Percentiles rank a stretch among this genome's conserved stretches.
Evolutionary conservation across 1,140 invertebrate genomes (phyloP).

Genomic region (Eumeta japonica): DNA sequence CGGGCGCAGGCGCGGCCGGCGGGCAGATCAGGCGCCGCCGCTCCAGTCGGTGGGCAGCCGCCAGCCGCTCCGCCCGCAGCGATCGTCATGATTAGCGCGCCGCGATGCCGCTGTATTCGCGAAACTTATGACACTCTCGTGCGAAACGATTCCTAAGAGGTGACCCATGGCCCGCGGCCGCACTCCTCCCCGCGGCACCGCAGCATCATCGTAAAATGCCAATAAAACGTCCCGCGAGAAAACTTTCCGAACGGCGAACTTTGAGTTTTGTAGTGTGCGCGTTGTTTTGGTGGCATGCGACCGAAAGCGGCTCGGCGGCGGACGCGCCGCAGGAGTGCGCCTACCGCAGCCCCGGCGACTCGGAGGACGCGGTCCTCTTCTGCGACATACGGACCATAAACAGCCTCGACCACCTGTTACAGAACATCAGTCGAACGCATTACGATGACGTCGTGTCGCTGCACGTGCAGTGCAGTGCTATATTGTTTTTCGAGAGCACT

Average conservation of each 20-base stretch:
- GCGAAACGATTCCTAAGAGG: too few species aligned
- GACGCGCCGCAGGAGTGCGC: constrained; percentile 52
- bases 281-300: constrained; percentile 46
- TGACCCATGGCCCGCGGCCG: too few species aligned
- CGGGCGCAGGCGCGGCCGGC: constrained; percentile 34
- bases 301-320: constrained; percentile 30
- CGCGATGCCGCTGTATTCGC: not conserved
- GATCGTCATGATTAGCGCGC: not conserved
- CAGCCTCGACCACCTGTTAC: constrained; percentile 47
- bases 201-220: constrained; percentile 46
- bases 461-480: constrained; percentile 75
- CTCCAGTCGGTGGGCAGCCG: constrained; percentile 51
- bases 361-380: constrained; percentile 45
- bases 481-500: constrained; percentile 75
- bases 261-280: constrained; percentile 48
- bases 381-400: constrained; percentile 52
- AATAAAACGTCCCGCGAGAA: constrained; percentile 46
- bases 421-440: constrained; percentile 43
- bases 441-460: constrained; percentile 62
- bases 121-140: not conserved
- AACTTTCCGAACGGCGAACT: constrained; percentile 36
- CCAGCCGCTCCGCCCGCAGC: constrained; percentile 23
- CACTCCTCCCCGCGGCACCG: constrained; percentile 26
- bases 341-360: constrained; percentile 37
- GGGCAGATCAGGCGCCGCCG: constrained; percentile 38